A percentile compares a stretch with the other conserved stretches of the same genome.
Evolutionary conservation across 2,797 vertebrate species (phyloP).

Genomic region (Eulemur rubriventer): DNA sequence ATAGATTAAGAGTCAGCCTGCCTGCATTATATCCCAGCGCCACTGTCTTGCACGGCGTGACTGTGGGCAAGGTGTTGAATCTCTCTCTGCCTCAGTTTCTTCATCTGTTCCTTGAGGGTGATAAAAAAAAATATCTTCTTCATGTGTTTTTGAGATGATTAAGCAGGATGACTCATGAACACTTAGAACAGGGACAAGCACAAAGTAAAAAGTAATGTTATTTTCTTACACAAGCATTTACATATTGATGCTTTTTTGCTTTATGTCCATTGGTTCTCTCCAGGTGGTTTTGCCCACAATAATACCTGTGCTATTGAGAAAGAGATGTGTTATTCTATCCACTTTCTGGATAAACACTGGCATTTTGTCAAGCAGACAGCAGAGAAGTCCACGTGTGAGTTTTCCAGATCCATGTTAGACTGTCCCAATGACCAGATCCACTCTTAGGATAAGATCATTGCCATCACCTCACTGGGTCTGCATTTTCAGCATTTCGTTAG

Average conservation of each 20-base stretch:
- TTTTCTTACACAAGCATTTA: not conserved
- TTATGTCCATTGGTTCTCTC: not conserved
- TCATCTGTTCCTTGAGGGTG: not conserved
- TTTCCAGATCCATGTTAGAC: not conserved
- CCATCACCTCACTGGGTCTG: not conserved
- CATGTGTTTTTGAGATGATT: not conserved
- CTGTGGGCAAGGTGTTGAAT: not conserved
- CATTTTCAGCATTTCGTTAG: not conserved
- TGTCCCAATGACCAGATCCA: not conserved
- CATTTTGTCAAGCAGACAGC: not conserved
- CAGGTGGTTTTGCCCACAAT: not conserved
- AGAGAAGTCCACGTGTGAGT: not conserved
- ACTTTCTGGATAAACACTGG: not conserved
- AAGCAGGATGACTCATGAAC: not conserved
- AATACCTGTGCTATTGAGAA: slow-evolving; percentile 8
- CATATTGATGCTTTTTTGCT: not conserved
- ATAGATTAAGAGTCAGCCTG: fast-evolving
- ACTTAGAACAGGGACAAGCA: not conserved
- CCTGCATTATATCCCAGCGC: not conserved
- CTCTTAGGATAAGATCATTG: not conserved
- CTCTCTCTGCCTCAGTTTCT: not conserved
- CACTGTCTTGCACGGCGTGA: not conserved
- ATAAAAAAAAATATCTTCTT: slow-evolving; percentile 28
- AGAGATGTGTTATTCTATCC: not conserved
- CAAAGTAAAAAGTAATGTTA: not conserved